phyloP scores from a whole-genome alignment of 2,797 vertebrate species.

The Rhabdomys pumilio region DNA sequence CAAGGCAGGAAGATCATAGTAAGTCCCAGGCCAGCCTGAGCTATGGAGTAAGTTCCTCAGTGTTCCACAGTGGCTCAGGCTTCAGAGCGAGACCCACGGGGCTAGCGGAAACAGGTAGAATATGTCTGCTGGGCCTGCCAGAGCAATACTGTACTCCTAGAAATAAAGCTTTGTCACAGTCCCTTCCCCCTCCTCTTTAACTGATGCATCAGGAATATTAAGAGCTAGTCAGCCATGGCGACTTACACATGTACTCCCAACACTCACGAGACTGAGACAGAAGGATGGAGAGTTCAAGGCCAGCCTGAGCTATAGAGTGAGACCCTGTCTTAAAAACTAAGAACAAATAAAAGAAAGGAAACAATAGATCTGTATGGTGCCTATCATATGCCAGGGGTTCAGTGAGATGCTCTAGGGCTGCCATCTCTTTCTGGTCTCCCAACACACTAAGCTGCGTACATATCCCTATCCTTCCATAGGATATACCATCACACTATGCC shows the following conservation, averaged over 20 bases:
- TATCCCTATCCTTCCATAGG: background rate
- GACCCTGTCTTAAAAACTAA: background rate
- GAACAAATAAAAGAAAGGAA: background rate
- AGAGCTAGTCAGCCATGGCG: background rate
- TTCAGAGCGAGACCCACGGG: background rate
- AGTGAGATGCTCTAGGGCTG: background rate
- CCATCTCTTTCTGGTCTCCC: background rate
- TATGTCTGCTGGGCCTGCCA: constrained; percentile 25
- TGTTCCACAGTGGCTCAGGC: background rate
- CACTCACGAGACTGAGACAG: background rate
- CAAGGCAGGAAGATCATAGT: background rate
- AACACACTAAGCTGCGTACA: background rate
- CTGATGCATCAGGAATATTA: constrained; percentile 31
- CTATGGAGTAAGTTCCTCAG: background rate
- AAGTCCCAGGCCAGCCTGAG: background rate
- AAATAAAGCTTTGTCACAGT: constrained; percentile 50
- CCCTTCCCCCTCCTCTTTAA: background rate
- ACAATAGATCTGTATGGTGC: background rate
- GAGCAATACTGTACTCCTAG: constrained; percentile 27
- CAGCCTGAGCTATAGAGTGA: background rate
- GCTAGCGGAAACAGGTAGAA: background rate
- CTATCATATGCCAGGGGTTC: constrained; percentile 31
- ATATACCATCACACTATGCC: background rate
- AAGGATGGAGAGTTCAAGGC: background rate
- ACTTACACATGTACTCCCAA: background rate